Percentiles rank a stretch among this genome's conserved stretches.
Evolutionary conservation across 2,113 vertebrate species (phyloP).

Genomic region (Ceyx melanurus): DNA sequence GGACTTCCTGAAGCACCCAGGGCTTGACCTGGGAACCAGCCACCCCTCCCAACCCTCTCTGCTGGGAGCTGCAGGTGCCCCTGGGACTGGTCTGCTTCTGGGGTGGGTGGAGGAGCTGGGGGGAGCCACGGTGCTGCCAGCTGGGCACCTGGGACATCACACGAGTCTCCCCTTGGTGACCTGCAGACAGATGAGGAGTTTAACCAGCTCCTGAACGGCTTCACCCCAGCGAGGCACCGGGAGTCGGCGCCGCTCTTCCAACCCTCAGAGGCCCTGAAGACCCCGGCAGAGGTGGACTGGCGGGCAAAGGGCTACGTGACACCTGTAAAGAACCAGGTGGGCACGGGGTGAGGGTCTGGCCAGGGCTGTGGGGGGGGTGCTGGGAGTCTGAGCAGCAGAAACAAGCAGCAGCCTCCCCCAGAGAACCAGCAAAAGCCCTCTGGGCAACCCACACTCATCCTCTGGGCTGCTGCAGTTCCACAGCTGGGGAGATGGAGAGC

Average conservation of each 20-base stretch:
- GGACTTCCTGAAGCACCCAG: background rate
- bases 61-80: background rate
- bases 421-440: background rate
- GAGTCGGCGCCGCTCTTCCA: background rate
- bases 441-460: fast-evolving
- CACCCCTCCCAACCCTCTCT: fast-evolving
- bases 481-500: background rate
- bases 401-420: background rate
- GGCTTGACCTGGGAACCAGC: background rate
- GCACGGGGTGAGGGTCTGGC: fast-evolving
- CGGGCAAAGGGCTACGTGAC: slow-evolving; percentile 34
- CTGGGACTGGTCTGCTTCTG: background rate
- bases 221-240: fast-evolving
- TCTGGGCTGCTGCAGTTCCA: background rate
- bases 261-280: fast-evolving
- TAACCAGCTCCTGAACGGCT: slow-evolving; percentile 15
- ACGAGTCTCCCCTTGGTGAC: background rate
- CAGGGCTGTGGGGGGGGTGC: background rate
- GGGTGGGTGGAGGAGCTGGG: fast-evolving
- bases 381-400: background rate
- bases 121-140: fast-evolving
- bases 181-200: slow-evolving; percentile 37
- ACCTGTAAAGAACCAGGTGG: slow-evolving; percentile 50
- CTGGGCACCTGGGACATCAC: fast-evolving
- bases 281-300: slow-evolving; percentile 12